Evolutionary conservation across 2,797 vertebrate genomes (phyloP), one percentile per base, ranked within the genome.

Genomic region (Acanthis flammea): DNA sequence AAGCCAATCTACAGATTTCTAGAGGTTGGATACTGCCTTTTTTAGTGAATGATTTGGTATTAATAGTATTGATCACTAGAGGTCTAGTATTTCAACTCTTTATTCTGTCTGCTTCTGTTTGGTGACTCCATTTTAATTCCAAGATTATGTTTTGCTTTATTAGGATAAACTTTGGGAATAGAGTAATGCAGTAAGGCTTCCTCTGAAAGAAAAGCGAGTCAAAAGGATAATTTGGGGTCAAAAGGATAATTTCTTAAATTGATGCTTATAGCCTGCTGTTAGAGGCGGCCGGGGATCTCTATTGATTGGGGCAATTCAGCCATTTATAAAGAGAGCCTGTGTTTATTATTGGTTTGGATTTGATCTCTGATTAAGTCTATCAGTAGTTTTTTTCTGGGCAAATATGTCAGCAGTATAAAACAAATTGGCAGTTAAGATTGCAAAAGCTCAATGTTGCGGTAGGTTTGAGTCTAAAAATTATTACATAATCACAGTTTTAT

Each of bases 261-360:
- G 95, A 79, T 96, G 92, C 97, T 98, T 98, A 97, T 97, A 97
- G n/a, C 97, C 93, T 97, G 96, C 87, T 97, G 93, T 98, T 98
- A 97, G 97, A 96, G 97, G 97, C 86, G 63, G 35, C 24, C 41
- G 24, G 37, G 19, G 14, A 31, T 95, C 91, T 95, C 96, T 97
- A 81, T 94, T 97, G 96, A 95, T 95, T 97, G 95, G 96, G 68
- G 44, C 79, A 54, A 62, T 73, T 92, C 83, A 93, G 13, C 62
- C 48, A 57, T 16, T 97, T 97, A 42, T 76, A 92, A 92, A 84
- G 57, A 68, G 78, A 92, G 41, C 14, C 25, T 86, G 18, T 55
- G 17, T 62, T 88, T 88, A 94, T 96, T 96, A 92, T 62, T 79
- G 24, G 14, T 63, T 93, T 73, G 31, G 7, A 44, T 93, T 82